Percentiles rank a stretch among this genome's conserved stretches.
Conservation (phyloP, 2,888 invertebrate species). For the Brachylomia viminalis region DNA sequence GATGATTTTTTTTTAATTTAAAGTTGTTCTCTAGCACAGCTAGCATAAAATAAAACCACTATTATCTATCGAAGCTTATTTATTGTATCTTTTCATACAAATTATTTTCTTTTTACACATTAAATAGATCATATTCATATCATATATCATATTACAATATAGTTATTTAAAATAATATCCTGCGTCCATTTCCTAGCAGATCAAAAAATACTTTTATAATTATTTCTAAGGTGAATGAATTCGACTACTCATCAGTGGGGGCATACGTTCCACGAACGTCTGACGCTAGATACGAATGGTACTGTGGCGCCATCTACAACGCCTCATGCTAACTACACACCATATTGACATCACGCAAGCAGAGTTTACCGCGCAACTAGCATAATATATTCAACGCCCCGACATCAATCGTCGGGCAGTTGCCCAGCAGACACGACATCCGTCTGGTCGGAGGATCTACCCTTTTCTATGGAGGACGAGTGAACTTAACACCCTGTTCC, state of each 20-base stretch:
- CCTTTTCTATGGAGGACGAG: too few species aligned
- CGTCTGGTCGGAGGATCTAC: too few species aligned
- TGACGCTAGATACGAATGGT: not conserved
- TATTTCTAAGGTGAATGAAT: not conserved
- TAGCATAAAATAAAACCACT: slow-evolving; percentile 3
- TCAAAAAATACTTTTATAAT: not conserved
- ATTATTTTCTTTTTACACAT: slow-evolving; percentile 24
- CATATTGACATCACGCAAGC: too few species aligned
- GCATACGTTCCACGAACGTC: not conserved
- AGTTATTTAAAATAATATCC: not conserved
- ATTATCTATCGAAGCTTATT: not conserved
- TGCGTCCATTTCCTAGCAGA: not conserved
- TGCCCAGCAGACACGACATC: too few species aligned
- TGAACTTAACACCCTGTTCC: too few species aligned
- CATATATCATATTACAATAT: not conserved
- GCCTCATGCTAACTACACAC: too few species aligned
- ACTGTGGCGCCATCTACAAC: too few species aligned
- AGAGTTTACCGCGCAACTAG: too few species aligned
- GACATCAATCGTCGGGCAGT: too few species aligned
- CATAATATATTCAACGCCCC: too few species aligned
- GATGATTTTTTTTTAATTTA: not conserved
- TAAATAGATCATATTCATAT: slow-evolving; percentile 16
- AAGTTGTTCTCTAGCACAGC: not conserved
- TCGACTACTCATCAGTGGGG: not conserved
- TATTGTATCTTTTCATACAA: slow-evolving; percentile 17